These are phyloP conservation scores for Delia radicum DNA, from an alignment of 1,140 invertebrate species.

Conservation along the genomic window DNA sequence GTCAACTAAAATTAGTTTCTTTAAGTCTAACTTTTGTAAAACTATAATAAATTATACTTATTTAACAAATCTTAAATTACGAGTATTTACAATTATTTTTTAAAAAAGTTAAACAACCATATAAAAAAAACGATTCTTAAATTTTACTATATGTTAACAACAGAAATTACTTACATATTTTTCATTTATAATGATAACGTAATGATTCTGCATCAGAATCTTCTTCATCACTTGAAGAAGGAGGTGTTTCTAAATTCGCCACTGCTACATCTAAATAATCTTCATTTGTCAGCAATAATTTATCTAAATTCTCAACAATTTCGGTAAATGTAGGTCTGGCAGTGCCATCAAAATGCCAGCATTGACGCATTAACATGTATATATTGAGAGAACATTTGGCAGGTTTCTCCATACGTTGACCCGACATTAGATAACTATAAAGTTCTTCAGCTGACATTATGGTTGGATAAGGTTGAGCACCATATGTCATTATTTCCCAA, in stretches of 20 bases:
- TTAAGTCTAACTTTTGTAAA: no score
- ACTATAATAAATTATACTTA: neutral
- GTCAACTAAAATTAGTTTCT: no score
- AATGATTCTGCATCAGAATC: slow-evolving; percentile 56
- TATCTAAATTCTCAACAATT: slow-evolving; percentile 85
- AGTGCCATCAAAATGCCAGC: slow-evolving; percentile 87
- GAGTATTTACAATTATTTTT: neutral
- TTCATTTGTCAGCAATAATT: slow-evolving; percentile 83
- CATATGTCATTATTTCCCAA: slow-evolving; percentile 95
- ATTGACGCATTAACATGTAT: slow-evolving; percentile 90
- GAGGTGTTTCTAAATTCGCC: slow-evolving; percentile 77
- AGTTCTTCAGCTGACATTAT: slow-evolving; percentile 75
- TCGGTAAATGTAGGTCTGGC: slow-evolving; percentile 85
- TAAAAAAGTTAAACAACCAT: neutral
- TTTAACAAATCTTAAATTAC: neutral
- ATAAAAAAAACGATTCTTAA: neutral
- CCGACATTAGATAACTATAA: slow-evolving; percentile 81
- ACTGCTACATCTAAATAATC: slow-evolving; percentile 88
- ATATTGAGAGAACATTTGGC: slow-evolving; percentile 88
- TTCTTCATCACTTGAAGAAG: slow-evolving; percentile 75
- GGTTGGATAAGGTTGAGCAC: slow-evolving; percentile 86
- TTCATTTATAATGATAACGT: slow-evolving; percentile 41
- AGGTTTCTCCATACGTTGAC: slow-evolving; percentile 94
- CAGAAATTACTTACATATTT: neutral
- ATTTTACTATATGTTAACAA: neutral